Evolutionary conservation across 2,113 vertebrate genomes (phyloP).

Genomic region (Chloebia gouldiae): DNA sequence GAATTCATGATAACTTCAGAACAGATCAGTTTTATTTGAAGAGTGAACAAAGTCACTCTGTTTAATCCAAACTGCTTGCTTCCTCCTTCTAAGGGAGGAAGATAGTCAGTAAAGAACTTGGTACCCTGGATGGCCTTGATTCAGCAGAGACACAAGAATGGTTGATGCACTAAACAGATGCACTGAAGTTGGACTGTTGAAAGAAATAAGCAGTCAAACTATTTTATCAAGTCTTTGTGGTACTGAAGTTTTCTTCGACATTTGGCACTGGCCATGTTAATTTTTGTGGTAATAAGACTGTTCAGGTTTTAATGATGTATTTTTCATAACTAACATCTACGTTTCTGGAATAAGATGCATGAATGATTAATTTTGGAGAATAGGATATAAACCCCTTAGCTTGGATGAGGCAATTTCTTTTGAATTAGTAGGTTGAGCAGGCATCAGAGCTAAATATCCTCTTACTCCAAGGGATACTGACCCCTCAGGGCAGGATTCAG

Average conservation of each 20-base stretch:
- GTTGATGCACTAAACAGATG: not conserved
- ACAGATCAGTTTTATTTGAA: not conserved
- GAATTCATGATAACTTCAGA: not conserved
- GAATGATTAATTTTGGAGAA: constrained; percentile 6
- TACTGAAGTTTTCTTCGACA: not conserved
- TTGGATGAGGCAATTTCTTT: constrained; percentile 63
- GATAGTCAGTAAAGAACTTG: not conserved
- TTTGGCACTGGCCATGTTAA: not conserved
- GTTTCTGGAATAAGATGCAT: not conserved
- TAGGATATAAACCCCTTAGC: not conserved
- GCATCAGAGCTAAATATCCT: constrained; percentile 69
- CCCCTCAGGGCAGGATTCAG: constrained; percentile 66
- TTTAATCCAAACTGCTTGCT: not conserved
- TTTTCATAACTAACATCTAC: not conserved
- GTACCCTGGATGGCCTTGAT: not conserved
- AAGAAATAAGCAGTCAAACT: not conserved
- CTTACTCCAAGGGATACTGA: constrained; percentile 63
- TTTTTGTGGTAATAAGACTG: not conserved
- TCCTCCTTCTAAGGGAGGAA: not conserved
- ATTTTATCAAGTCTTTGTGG: not conserved
- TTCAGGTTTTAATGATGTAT: not conserved
- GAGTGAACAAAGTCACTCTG: not conserved
- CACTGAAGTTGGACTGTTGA: not conserved
- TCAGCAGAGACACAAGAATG: not conserved
- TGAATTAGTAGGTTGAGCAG: constrained; percentile 37